Percentiles rank a stretch among this genome's conserved stretches.
Evolutionary conservation across 2,113 vertebrate species (phyloP).

Genomic region (Pseudopipra pipra): DNA sequence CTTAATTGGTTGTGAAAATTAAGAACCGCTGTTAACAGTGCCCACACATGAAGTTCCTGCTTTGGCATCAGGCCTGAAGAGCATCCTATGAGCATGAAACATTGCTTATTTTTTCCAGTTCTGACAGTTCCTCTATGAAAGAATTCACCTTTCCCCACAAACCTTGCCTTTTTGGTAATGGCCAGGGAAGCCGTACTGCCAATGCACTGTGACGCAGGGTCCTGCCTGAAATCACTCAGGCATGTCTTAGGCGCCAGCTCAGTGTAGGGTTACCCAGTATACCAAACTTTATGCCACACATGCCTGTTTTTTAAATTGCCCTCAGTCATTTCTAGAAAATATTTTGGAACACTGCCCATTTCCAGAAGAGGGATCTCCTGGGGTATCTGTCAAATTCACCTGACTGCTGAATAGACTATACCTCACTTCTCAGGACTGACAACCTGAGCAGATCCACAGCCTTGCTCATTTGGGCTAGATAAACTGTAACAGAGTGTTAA

Average conservation of each 20-base stretch:
- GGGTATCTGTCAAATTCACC: neutral
- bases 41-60: neutral
- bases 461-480: neutral
- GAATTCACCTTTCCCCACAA: neutral
- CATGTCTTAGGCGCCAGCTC: neutral
- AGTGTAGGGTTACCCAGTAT: neutral
- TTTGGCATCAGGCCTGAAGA: neutral
- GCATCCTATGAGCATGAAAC: neutral
- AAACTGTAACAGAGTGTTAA: neutral
- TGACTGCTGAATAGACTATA: neutral
- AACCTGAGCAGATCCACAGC: neutral
- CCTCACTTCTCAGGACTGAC: neutral
- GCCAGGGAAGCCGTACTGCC: neutral
- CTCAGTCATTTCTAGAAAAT: neutral
- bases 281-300: neutral
- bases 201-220: no score
- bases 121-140: neutral
- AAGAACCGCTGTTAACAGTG: neutral
- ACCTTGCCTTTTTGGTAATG: neutral
- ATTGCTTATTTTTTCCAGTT: neutral
- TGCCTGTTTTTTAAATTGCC: neutral
- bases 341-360: neutral
- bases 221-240: neutral
- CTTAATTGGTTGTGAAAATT: neutral
- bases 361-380: neutral